Percentiles rank a stretch among this genome's conserved stretches.
Conservation (phyloP, 1,140 invertebrate species). For the Melitaea cinxia region DNA sequence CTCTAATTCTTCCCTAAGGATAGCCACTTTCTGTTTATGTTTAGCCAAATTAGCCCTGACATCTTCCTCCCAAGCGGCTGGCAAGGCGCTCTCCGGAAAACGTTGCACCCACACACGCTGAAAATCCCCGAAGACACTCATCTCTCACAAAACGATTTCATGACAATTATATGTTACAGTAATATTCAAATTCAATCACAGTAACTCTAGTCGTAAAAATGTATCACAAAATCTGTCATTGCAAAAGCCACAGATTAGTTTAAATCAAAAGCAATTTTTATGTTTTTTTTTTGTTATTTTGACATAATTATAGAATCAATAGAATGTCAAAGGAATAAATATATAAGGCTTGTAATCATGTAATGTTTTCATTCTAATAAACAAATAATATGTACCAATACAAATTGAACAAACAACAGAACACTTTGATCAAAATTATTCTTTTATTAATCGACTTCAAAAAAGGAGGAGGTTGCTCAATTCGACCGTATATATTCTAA, state of each 20-base stretch:
- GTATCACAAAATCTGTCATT: slow-evolving; percentile 68
- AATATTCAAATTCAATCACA: slow-evolving; percentile 54
- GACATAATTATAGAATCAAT: slow-evolving; percentile 23
- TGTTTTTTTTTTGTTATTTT: slow-evolving; percentile 31
- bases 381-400: too few species aligned
- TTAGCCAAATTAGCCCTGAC: slow-evolving; percentile 92
- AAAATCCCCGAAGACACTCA: slow-evolving; percentile 95
- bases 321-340: background rate
- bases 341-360: slow-evolving; percentile 1
- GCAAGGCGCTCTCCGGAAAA: slow-evolving; percentile 93
- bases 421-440: too few species aligned
- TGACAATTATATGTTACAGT: slow-evolving; percentile 77
- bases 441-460: too few species aligned
- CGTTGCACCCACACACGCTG: slow-evolving; percentile 93
- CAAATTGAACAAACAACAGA: too few species aligned
- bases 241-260: too few species aligned
- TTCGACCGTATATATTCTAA: too few species aligned
- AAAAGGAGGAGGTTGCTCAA: too few species aligned
- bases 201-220: slow-evolving; percentile 57
- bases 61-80: slow-evolving; percentile 95
- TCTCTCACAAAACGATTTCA: slow-evolving; percentile 83
- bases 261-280: slow-evolving; percentile 51
- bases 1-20: slow-evolving; percentile 91
- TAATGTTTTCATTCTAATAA: too few species aligned
- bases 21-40: slow-evolving; percentile 91